These are phyloP conservation scores for Rhinogobius similis DNA, from an alignment of 2,113 vertebrate genomes.

Conservation along the genomic window DNA sequence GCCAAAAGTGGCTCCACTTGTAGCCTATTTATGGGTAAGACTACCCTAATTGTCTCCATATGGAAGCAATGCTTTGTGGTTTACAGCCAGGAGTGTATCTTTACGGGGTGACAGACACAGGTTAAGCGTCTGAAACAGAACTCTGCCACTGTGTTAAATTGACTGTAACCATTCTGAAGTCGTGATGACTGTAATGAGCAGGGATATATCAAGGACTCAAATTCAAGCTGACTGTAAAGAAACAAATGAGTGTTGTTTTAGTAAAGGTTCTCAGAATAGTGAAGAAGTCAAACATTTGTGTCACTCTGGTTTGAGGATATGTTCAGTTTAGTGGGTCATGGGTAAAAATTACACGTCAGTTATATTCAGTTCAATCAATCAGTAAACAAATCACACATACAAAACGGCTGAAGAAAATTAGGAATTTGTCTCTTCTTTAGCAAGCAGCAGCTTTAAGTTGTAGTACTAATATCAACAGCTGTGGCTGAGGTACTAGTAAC, in stretches of 20 bases:
- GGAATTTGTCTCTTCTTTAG: neutral
- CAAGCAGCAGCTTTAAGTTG: neutral
- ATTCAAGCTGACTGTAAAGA: constrained; percentile 12
- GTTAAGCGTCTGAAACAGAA: constrained; percentile 29
- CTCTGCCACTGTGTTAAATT: constrained; percentile 24
- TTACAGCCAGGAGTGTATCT: constrained; percentile 28
- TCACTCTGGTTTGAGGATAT: constrained; percentile 20
- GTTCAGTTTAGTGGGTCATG: constrained; percentile 11
- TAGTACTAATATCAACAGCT: neutral
- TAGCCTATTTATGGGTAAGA: constrained; percentile 46
- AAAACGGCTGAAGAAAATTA: neutral
- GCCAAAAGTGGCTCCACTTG: constrained; percentile 25
- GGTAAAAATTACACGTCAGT: constrained; percentile 7
- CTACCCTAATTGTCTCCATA: constrained; percentile 54
- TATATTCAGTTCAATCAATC: constrained; percentile 38
- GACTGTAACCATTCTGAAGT: constrained; percentile 12
- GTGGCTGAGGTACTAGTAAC: no score
- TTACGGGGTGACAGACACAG: constrained; percentile 29
- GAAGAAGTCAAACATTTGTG: no score
- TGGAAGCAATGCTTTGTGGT: constrained; percentile 45
- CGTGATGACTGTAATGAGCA: constrained; percentile 22
- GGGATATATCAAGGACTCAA: neutral
- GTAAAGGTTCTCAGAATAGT: no score
- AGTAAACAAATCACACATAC: neutral
- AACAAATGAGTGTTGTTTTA: constrained; percentile 16